A percentile compares a stretch with the other conserved stretches of the same genome.
These are phyloP conservation scores for Anabas testudineus DNA, from an alignment of 2,797 vertebrate species.

Conservation along the genomic window DNA sequence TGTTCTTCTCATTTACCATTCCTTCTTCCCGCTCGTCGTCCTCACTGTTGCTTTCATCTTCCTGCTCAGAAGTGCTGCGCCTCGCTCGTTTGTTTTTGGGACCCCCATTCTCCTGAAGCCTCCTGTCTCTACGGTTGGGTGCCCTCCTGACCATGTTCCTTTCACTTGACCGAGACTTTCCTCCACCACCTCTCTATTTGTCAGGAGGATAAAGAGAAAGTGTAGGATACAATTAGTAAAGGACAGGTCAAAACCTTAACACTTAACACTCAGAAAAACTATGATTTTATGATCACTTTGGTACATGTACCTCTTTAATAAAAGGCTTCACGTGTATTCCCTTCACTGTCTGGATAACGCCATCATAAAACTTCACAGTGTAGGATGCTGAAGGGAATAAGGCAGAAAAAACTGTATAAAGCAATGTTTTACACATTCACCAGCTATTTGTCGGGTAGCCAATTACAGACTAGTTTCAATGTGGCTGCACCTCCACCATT, in stretches of 20 bases:
- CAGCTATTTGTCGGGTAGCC: background rate
- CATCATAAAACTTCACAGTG: constrained; percentile 98
- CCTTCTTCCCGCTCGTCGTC: constrained; percentile 68
- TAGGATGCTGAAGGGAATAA: constrained; percentile 88
- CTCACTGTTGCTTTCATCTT: constrained; percentile 79
- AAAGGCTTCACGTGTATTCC: constrained; percentile 97
- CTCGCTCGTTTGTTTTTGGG: constrained; percentile 76
- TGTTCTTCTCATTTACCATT: constrained; percentile 49
- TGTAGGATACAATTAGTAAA: background rate
- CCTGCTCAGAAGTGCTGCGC: constrained; percentile 79
- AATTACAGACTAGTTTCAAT: background rate
- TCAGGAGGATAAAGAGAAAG: constrained; percentile 11
- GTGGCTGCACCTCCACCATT: background rate
- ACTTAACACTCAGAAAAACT: too few species aligned
- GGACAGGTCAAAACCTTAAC: background rate
- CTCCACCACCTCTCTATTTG: constrained; percentile 71
- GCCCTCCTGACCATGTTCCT: constrained; percentile 70
- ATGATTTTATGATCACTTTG: background rate
- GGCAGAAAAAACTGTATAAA: constrained; percentile 1
- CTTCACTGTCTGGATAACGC: constrained; percentile 96
- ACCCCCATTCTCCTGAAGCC: constrained; percentile 74
- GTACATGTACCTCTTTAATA: constrained; percentile 89
- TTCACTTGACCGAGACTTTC: constrained; percentile 66
- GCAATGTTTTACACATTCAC: background rate
- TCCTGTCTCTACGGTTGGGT: constrained; percentile 71